Conservation (phyloP, 2,113 vertebrate species). For the Caloenas nicobarica region DNA sequence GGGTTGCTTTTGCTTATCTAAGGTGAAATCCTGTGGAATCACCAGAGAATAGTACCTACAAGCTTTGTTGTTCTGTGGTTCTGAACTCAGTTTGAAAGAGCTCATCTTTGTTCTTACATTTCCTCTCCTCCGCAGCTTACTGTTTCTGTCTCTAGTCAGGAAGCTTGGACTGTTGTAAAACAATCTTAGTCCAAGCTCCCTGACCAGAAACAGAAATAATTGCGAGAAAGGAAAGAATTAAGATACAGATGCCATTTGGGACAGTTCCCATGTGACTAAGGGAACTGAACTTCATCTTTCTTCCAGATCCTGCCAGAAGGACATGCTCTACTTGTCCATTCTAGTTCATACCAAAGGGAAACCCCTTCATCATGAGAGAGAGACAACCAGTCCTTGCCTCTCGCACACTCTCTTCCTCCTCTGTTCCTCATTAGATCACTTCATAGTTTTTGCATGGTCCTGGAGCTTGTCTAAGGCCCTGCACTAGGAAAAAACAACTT, state of each 20-base stretch:
- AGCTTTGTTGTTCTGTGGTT: neutral
- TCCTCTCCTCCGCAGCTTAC: neutral
- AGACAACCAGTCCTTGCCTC: neutral
- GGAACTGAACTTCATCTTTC: neutral
- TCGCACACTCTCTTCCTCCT: fast-evolving
- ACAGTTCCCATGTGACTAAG: neutral
- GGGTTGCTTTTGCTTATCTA: neutral
- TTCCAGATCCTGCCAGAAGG: neutral
- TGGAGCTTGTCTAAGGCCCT: neutral
- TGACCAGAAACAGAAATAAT: neutral
- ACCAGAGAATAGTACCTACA: neutral
- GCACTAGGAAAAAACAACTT: neutral
- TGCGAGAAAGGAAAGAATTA: neutral
- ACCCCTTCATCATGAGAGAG: neutral
- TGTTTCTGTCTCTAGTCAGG: neutral
- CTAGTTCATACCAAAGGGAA: neutral
- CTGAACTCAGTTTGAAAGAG: neutral
- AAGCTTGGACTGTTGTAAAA: neutral
- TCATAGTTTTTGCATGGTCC: neutral
- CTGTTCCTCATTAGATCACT: neutral
- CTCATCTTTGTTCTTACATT: neutral
- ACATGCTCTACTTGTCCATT: neutral
- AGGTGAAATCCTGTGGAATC: neutral
- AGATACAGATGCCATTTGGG: neutral
- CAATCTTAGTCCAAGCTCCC: neutral